Evolutionary conservation across 2,797 vertebrate species (phyloP).

Genomic region (Thamnophis elegans): DNA sequence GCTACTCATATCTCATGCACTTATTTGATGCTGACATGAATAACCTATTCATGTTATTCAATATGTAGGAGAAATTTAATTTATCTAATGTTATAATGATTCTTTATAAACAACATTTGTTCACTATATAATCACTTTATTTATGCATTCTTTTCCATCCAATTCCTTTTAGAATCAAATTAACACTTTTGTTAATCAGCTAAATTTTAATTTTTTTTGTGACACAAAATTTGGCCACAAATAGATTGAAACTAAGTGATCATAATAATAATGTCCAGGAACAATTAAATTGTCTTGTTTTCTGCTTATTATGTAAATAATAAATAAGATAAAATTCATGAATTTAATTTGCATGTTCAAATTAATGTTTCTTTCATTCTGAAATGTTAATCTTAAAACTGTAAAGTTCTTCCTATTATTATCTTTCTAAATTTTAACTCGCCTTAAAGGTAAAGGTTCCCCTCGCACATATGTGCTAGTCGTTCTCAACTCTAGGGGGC

Average conservation of each 20-base stretch:
- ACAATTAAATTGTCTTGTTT: not conserved
- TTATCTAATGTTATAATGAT: not conserved
- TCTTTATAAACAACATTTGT: not conserved
- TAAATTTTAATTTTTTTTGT: not conserved
- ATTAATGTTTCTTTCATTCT: not conserved
- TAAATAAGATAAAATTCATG: not conserved
- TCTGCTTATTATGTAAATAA: not conserved
- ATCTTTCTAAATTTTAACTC: not conserved
- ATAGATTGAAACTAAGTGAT: not conserved
- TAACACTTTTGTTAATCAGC: not conserved
- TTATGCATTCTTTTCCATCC: not conserved
- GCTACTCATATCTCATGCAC: not conserved
- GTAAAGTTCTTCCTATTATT: not conserved
- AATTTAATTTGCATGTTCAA: not conserved
- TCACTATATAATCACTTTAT: not conserved
- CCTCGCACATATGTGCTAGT: too few species aligned
- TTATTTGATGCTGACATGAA: not conserved
- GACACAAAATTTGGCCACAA: not conserved
- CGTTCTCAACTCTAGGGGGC: too few species aligned
- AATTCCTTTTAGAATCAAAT: not conserved
- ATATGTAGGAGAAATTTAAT: not conserved
- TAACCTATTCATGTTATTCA: not conserved
- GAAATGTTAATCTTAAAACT: not conserved
- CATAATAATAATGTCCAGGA: not conserved
- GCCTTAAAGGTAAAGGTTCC: not conserved